Evolutionary conservation across 92 coral and sea anemone species (phyloP).

Genomic region (Paramuricea clavata): DNA sequence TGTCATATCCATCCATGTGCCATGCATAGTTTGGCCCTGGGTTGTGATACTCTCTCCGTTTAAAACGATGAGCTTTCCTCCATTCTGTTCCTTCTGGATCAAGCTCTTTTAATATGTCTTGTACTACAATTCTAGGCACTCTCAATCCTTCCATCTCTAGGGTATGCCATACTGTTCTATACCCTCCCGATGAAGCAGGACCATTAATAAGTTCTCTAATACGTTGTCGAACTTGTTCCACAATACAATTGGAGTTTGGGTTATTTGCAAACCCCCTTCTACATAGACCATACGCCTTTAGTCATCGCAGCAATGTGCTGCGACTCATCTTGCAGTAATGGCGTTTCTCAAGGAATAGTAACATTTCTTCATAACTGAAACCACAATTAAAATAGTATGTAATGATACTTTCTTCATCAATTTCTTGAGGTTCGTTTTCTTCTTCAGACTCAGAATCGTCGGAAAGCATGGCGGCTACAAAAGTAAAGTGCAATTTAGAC

Average conservation of each 20-base stretch:
- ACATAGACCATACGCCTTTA: conserved; percentile 65
- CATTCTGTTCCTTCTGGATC: conserved; percentile 70
- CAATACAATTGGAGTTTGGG: too few relatives aligned
- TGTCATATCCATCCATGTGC: conserved; percentile 73
- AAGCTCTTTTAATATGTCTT: conserved; percentile 66
- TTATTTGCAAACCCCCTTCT: too few relatives aligned
- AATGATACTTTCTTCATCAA: conserved; percentile 65
- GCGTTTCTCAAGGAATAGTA: conserved; percentile 60
- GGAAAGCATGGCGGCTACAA: too few relatives aligned
- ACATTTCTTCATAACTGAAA: conserved; percentile 71
- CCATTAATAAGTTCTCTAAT: conserved; percentile 72
- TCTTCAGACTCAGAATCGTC: too few relatives aligned
- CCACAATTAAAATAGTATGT: conserved; percentile 68
- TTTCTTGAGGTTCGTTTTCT: too few relatives aligned
- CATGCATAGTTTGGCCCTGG: conserved; percentile 66
- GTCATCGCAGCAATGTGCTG: conserved; percentile 68
- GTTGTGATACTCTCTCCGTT: conserved; percentile 52
- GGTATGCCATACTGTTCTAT: conserved; percentile 72
- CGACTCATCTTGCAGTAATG: conserved; percentile 60
- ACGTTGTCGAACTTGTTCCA: too few relatives aligned
- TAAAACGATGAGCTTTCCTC: conserved; percentile 58
- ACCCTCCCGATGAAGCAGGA: conserved; percentile 75
- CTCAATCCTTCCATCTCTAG: conserved; percentile 69
- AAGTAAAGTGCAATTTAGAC: too few relatives aligned
- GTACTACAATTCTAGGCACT: conserved; percentile 71